phyloP scores from a whole-genome alignment of 2,888 invertebrate species.

The Silvanus unidentatus region DNA sequence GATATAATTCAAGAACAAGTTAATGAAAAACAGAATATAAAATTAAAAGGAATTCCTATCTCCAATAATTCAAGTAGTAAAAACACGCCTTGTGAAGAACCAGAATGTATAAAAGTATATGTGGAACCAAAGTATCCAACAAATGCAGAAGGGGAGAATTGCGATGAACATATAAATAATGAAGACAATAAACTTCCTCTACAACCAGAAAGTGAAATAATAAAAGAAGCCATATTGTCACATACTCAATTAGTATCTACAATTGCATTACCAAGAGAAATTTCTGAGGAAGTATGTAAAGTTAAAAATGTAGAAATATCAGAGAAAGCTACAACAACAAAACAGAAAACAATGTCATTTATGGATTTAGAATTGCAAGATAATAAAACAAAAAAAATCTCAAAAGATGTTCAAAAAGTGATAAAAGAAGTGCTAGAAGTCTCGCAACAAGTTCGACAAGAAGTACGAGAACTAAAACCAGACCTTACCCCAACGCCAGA shows the following conservation, averaged over 20 bases:
- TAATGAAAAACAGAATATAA: constrained; percentile 13
- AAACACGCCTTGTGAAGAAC: constrained; percentile 29
- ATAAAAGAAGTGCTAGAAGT: constrained; percentile 48
- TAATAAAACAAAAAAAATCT: constrained; percentile 8
- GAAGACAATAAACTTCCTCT: too few relatives aligned
- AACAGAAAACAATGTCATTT: constrained; percentile 18
- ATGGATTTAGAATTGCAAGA: constrained; percentile 12
- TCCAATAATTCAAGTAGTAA: background rate
- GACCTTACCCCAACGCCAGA: constrained; percentile 51
- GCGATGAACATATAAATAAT: background rate
- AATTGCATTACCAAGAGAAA: constrained; percentile 31
- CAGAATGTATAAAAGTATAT: constrained; percentile 33
- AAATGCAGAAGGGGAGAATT: constrained; percentile 3
- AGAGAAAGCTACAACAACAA: constrained; percentile 2
- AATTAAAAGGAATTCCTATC: constrained; percentile 9
- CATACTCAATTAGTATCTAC: constrained; percentile 35
- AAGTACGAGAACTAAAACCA: constrained; percentile 49
- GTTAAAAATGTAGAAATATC: constrained; percentile 4
- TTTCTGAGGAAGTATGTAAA: constrained; percentile 14
- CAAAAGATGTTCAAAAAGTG: constrained; percentile 42
- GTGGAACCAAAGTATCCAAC: constrained; percentile 27
- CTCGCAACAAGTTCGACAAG: constrained; percentile 48
- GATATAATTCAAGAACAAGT: constrained; percentile 20
- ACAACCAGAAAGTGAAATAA: constrained; percentile 22
- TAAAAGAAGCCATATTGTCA: constrained; percentile 32